Evolutionary conservation across 2,888 invertebrate genomes (phyloP), one percentile per base, ranked within the genome.

Genomic region (Charanyca ferruginea): DNA sequence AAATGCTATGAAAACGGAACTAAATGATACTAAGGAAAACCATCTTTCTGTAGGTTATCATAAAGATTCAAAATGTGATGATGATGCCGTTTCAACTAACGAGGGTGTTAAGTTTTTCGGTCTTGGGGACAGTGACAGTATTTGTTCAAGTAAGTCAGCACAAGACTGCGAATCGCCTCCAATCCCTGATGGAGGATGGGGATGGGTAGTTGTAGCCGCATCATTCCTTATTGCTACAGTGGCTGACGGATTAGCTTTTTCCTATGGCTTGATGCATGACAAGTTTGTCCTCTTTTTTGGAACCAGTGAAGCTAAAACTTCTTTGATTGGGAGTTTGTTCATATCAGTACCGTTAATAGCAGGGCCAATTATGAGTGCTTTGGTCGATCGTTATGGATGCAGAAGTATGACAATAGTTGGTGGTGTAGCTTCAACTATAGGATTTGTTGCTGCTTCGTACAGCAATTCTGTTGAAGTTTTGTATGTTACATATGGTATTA

Each of bases 201-300:
- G 98, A 32, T 98, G 98, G 98, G 97, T 98, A 72, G 98, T 99
- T 0, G 99, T 99, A 0, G 95, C 97, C 18, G 97, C 98, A 2
- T 98, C 98, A 0, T 97, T 99, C 80, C 93, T 98, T 41, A 97
- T 98, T 22, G 98, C 98, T 51, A 97, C 98, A 85, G 97, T 99
- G 42, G 98, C 98, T 53, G 99, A 99, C 90, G 99, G 99, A 0
- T 96, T 99, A 47, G 98, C 98, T 44, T 98, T 99, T 91, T 98
- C 98, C 1, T 99, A 99, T 87, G 99, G 99, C 1, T 95, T 99
- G 44, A 96, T 99, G 52, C 98, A 98, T 89, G 97, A 97, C 0
- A 97, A 98, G 85, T 97, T 99, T 77, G 96, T 98, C 42, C 90
- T 96, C 22, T 97, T 97, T 85, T 99, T 98, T 88, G 95, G 96